Evolutionary conservation across 2,888 invertebrate genomes (phyloP).

Genomic region (Cerastoderma edule): DNA sequence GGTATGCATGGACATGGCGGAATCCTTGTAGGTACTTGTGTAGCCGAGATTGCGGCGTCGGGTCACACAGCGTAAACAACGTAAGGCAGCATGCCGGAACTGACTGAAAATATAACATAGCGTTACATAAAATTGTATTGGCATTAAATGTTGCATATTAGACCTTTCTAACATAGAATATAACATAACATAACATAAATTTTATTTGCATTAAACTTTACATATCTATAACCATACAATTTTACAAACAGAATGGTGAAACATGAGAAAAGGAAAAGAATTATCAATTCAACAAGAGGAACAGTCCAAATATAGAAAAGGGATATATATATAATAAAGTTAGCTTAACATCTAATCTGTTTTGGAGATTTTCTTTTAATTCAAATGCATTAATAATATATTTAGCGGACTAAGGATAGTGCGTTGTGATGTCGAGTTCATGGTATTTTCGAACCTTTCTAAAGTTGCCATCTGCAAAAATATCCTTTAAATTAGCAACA

Average conservation of each 20-base stretch:
- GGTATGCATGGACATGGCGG: conserved; percentile 29
- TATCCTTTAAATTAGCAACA: too few species aligned
- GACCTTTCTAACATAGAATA: neutral
- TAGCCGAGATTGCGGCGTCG: conserved; percentile 17
- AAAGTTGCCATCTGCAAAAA: too few species aligned
- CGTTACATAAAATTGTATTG: neutral
- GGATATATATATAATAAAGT: too few species aligned
- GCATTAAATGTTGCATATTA: neutral
- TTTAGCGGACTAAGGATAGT: too few species aligned
- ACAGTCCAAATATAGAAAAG: too few species aligned
- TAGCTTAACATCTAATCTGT: too few species aligned
- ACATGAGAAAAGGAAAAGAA: neutral
- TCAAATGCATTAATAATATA: too few species aligned
- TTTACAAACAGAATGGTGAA: too few species aligned
- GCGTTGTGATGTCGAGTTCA: too few species aligned
- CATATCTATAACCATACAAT: too few species aligned
- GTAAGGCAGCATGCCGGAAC: conserved; percentile 18
- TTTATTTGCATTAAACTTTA: neutral
- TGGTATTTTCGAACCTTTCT: too few species aligned
- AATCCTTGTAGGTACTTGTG: conserved; percentile 31
- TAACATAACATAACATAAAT: neutral
- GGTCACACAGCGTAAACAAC: conserved; percentile 26
- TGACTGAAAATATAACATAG: conserved; percentile 18
- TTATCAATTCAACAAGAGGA: neutral
- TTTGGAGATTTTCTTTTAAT: too few species aligned